Evolutionary conservation across 2,113 vertebrate genomes (phyloP).

Genomic region (Cariama cristata): DNA sequence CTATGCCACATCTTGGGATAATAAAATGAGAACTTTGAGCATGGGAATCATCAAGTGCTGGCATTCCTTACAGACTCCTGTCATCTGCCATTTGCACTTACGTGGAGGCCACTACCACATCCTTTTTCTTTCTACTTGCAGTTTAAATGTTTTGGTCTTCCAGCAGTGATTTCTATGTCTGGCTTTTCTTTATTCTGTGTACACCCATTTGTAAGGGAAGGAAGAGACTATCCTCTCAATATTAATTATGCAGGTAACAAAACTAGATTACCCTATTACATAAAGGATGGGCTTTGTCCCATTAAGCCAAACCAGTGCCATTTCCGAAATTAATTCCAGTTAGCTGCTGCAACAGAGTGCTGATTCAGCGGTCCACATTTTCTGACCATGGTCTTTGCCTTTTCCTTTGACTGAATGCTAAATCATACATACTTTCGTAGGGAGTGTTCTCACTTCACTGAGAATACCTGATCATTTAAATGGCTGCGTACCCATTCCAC

Average conservation of each 20-base stretch:
- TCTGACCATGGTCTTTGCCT: conserved; percentile 62
- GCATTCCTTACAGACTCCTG: background rate
- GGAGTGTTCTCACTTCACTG: conserved; percentile 38
- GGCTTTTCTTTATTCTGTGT: background rate
- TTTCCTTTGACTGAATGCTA: conserved; percentile 42
- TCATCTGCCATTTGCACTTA: background rate
- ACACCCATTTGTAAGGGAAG: background rate
- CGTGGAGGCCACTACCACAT: background rate
- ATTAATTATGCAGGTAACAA: background rate
- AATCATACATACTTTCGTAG: conserved; percentile 36
- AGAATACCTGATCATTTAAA: conserved; percentile 52
- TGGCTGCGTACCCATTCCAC: conserved; percentile 47
- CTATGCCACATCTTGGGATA: background rate
- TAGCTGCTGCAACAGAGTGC: conserved; percentile 39
- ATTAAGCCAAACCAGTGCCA: conserved; percentile 39
- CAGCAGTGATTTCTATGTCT: conserved; percentile 24
- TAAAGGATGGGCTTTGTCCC: conserved; percentile 2
- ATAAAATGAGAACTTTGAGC: background rate
- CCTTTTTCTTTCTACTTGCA: conserved; percentile 12
- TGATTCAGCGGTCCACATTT: conserved; percentile 48
- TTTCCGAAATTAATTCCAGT: conserved; percentile 38
- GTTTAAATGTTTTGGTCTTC: conserved; percentile 29
- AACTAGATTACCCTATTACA: background rate
- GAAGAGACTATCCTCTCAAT: background rate
- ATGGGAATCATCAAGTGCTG: background rate